phyloP scores from a whole-genome alignment of 2,888 invertebrate species.

The Xanthorhoe designata region DNA sequence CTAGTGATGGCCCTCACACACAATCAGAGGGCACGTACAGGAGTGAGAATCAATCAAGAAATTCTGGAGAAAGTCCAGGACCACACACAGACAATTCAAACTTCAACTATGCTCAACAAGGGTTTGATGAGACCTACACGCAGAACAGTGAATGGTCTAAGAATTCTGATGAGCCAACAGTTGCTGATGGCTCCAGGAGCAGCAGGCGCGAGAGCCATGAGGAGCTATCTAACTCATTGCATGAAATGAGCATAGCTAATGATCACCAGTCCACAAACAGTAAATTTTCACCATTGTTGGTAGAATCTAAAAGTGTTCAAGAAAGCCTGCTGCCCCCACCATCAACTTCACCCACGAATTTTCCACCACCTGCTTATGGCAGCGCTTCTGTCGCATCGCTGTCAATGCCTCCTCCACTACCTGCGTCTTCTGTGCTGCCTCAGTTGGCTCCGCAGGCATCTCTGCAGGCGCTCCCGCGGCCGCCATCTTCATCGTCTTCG shows the following conservation, averaged over 20 bases:
- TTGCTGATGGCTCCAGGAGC: constrained; percentile 53
- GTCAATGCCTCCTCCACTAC: constrained; percentile 27
- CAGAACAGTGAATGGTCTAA: constrained; percentile 67
- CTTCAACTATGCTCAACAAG: constrained; percentile 71
- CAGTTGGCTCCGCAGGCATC: constrained; percentile 17
- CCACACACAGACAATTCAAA: constrained; percentile 71
- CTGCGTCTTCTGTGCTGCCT: constrained; percentile 4
- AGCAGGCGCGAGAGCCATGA: constrained; percentile 63
- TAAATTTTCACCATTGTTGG: constrained; percentile 40
- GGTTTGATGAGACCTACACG: constrained; percentile 60
- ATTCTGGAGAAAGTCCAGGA: constrained; percentile 75
- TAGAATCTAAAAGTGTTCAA: constrained; percentile 36
- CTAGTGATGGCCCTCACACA: constrained; percentile 86
- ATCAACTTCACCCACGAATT: constrained; percentile 50
- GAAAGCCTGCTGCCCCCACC: constrained; percentile 43
- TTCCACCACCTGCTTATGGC: constrained; percentile 42
- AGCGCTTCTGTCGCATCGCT: constrained; percentile 21
- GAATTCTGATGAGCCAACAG: constrained; percentile 58
- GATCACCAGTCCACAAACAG: constrained; percentile 57
- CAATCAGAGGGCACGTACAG: constrained; percentile 87
- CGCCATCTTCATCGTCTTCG: constrained; percentile 24
- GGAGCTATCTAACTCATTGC: constrained; percentile 67
- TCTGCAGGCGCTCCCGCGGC: constrained; percentile 20
- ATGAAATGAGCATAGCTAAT: constrained; percentile 71
- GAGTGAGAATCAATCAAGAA: constrained; percentile 86